Percentiles rank a stretch among this genome's conserved stretches.
Evolutionary conservation across 2,797 vertebrate species (phyloP).

Genomic region (Aselliscus stoliczkanus): DNA sequence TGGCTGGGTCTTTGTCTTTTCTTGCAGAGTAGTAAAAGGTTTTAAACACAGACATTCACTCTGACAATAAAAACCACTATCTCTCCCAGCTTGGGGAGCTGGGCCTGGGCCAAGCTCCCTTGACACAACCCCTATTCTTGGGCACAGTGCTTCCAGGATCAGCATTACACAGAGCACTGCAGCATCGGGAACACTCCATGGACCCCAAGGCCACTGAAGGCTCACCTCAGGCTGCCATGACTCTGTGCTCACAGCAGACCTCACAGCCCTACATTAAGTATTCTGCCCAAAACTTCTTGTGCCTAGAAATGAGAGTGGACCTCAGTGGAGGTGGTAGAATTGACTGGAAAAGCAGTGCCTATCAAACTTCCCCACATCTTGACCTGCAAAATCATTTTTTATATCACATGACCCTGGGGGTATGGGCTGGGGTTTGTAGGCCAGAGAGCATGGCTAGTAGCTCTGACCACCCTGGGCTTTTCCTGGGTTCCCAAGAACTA

Average conservation of each 20-base stretch:
- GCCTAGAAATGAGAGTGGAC: not conserved
- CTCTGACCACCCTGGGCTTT: not conserved
- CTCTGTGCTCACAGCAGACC: not conserved
- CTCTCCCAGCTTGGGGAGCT: not conserved
- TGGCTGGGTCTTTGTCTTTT: not conserved
- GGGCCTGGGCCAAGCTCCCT: not conserved
- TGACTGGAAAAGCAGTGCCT: not conserved
- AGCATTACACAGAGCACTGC: not conserved
- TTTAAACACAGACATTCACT: not conserved
- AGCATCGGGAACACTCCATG: not conserved
- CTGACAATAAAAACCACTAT: not conserved
- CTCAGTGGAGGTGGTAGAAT: not conserved
- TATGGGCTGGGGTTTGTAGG: not conserved
- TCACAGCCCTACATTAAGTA: not conserved
- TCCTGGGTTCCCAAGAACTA: not conserved
- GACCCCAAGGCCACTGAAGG: too few species aligned
- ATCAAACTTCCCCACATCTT: not conserved
- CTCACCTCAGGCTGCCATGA: not conserved
- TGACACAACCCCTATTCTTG: not conserved
- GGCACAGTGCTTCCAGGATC: not conserved
- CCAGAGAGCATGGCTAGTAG: not conserved
- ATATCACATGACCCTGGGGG: too few species aligned
- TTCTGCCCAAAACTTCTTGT: not conserved
- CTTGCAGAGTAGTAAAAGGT: not conserved
- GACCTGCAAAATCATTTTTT: not conserved